A percentile compares a stretch with the other conserved stretches of the same genome.
These are phyloP conservation scores for Epinephelus coioides DNA, from an alignment of 2,797 vertebrate species.

Conservation along the genomic window DNA sequence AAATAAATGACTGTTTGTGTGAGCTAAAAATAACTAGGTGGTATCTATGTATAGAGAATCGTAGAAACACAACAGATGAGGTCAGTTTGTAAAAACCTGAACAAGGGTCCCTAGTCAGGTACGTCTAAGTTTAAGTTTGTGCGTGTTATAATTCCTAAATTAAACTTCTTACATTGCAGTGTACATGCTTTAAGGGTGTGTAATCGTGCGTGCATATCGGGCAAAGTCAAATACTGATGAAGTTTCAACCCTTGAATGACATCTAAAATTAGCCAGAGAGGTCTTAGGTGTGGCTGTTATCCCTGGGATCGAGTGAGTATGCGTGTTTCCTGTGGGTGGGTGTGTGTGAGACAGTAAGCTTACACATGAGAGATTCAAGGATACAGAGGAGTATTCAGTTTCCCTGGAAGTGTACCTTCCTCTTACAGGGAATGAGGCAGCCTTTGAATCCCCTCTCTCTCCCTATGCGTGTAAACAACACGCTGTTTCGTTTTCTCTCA, in stretches of 20 bases:
- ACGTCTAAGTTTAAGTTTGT: constrained; percentile 1
- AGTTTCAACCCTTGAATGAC: constrained; percentile 45
- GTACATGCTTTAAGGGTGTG: not conserved
- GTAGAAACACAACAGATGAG: constrained; percentile 26
- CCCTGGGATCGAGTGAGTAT: constrained; percentile 49
- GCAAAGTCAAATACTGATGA: constrained; percentile 33
- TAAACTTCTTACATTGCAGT: not conserved
- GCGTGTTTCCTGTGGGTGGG: constrained; percentile 61
- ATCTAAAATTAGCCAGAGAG: constrained; percentile 63
- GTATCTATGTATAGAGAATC: constrained; percentile 36
- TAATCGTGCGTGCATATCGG: not conserved
- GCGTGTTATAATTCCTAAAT: not conserved
- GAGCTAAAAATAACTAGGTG: constrained; percentile 36
- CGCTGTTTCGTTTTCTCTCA: constrained; percentile 51
- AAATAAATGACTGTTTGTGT: constrained; percentile 15
- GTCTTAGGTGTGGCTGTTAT: constrained; percentile 73
- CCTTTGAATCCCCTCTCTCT: constrained; percentile 45
- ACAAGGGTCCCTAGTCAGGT: constrained; percentile 5
- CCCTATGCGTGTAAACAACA: constrained; percentile 42
- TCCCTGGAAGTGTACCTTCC: constrained; percentile 64
- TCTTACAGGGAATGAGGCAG: constrained; percentile 48
- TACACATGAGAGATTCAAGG: constrained; percentile 62
- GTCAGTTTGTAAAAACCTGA: constrained; percentile 23
- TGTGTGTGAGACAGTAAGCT: constrained; percentile 51
- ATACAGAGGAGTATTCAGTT: constrained; percentile 75